Percentiles rank a stretch among this genome's conserved stretches.
phyloP scores from a whole-genome alignment of 2,797 vertebrate genomes.

The Sebastes matsubarae region DNA sequence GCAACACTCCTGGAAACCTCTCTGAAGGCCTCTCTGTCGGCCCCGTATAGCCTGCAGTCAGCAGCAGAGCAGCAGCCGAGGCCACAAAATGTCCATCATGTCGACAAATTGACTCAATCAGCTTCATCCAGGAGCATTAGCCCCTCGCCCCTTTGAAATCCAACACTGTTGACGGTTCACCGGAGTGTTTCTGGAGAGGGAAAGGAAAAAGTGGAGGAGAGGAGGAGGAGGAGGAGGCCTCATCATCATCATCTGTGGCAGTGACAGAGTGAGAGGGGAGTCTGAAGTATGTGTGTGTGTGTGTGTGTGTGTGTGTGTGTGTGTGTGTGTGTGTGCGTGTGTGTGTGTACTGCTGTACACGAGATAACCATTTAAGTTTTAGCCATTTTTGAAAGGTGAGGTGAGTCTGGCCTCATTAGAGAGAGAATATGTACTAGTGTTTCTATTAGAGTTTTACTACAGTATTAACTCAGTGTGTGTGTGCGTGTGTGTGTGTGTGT shows the following conservation, averaged over 20 bases:
- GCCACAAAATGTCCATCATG: slow-evolving; percentile 62
- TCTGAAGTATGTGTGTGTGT: neutral
- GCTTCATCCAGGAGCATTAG: slow-evolving; percentile 45
- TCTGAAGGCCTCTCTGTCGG: slow-evolving; percentile 11
- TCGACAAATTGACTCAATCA: slow-evolving; percentile 72
- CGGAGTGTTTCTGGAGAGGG: slow-evolving; percentile 50
- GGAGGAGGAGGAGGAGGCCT: slow-evolving; percentile 27
- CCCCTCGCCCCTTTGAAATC: slow-evolving; percentile 64
- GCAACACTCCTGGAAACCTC: neutral
- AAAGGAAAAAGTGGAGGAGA: slow-evolving; percentile 27
- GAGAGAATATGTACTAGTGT: neutral
- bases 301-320: no score
- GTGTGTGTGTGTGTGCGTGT: no score
- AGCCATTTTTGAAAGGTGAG: neutral
- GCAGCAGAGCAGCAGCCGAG: slow-evolving; percentile 34
- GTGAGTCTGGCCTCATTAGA: neutral
- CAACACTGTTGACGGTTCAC: slow-evolving; percentile 65
- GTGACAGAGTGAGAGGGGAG: slow-evolving; percentile 27
- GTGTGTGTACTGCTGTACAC: neutral
- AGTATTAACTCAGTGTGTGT: neutral
- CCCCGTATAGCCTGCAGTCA: slow-evolving; percentile 21
- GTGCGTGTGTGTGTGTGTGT: neutral
- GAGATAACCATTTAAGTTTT: neutral
- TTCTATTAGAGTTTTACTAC: neutral
- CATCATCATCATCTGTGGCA: slow-evolving; percentile 24